Evolutionary conservation across 2,888 invertebrate species (phyloP), one percentile per base, ranked within the genome.

Genomic region (Salticus scenicus): DNA sequence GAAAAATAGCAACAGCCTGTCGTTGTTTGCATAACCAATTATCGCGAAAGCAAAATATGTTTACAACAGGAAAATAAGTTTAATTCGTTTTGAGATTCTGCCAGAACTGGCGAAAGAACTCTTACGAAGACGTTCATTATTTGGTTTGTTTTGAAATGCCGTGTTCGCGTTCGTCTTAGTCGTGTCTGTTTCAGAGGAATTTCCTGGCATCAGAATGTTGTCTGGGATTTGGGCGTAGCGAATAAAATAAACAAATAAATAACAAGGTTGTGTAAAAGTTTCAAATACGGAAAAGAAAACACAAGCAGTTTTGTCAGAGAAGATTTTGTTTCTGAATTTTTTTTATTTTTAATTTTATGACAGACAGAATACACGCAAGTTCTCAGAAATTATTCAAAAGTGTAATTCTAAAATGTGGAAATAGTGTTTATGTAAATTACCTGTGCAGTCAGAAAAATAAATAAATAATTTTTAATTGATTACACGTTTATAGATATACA

Each of bases 21-120:
- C 47, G 47, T 47, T 47, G 47, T 47, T 47, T 47, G 47, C 47
- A 47, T 47, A 47, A 17, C 47, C 47, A 47, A 47, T 47, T 47
- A 47, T 47, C 47, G 47, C 47, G 47, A n/a, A 5, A 2, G 47
- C 47, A 47, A 47, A 47, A 47, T n/a, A 47, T 47, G 47, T 47
- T 47, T 47, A 47, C 47, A 47, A 47, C 47, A 17, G 10, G 10
- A 12, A 47, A 47, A n/a, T 10, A 2, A 47, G 17, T 47, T 47
- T 47, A 17, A 17, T 47, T 47, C 47, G 17, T 17, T 17, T 47
- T 47, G 47, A 47, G 17, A n/a, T 17, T n/a, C 12, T 47, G 47
- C 47, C 47, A 47, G 47, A 47, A 10, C 14, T 17, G 17, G 10
- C 47, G 47, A 37, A 37, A 37, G 12, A 37, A 37, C 7, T 37